These are phyloP conservation scores for Tiphia femorata DNA, from an alignment of 2,888 invertebrate genomes.

Conservation along the genomic window DNA sequence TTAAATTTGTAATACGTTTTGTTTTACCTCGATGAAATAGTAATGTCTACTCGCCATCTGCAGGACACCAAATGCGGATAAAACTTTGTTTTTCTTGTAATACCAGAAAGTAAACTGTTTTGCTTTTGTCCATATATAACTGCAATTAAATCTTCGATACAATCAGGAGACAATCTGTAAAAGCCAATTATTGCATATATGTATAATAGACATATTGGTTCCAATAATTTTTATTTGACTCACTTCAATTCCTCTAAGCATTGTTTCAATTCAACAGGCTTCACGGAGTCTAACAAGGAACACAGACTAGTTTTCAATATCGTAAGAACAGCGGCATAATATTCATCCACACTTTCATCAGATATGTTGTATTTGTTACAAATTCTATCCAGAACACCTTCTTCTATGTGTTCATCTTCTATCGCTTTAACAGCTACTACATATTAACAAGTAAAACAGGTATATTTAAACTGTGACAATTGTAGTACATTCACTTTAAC, in stretches of 20 bases:
- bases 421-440: conserved; percentile 64
- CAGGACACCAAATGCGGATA: conserved; percentile 66
- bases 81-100: conserved; percentile 66
- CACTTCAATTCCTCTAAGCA: conserved; percentile 70
- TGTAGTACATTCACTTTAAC: too few relatives aligned
- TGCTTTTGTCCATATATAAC: conserved; percentile 70
- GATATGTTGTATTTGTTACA: conserved; percentile 58
- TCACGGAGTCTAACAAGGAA: conserved; percentile 67
- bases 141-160: conserved; percentile 70
- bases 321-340: conserved; percentile 70
- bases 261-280: conserved; percentile 69
- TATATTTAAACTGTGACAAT: neutral
- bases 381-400: conserved; percentile 61
- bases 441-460: neutral
- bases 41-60: conserved; percentile 72
- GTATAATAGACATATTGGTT: too few relatives aligned
- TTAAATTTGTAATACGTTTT: neutral
- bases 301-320: conserved; percentile 71
- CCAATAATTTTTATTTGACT: too few relatives aligned
- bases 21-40: conserved; percentile 70
- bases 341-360: conserved; percentile 70
- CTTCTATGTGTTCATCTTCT: conserved; percentile 60
- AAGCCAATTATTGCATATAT: neutral
- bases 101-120: conserved; percentile 61
- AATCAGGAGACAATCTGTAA: conserved; percentile 69